Percentiles rank a stretch among this genome's conserved stretches.
phyloP scores from a whole-genome alignment of 2,888 invertebrate species.

The Ophion obscuratus region DNA sequence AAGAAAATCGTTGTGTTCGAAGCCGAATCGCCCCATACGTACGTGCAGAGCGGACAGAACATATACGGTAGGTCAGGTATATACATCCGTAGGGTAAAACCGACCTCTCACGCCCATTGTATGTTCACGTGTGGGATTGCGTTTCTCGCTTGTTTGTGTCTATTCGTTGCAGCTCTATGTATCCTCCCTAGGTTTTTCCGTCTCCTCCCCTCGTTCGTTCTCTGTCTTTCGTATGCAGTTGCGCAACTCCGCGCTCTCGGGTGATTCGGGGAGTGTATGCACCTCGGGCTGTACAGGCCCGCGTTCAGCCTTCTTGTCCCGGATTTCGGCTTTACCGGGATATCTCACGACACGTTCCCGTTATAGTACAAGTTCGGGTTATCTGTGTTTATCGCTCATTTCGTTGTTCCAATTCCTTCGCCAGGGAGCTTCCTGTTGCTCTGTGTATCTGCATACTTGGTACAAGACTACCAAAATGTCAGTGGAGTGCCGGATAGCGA shows the following conservation, averaged over 20 bases:
- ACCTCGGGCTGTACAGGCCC: background rate
- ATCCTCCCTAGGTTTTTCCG: conserved; percentile 13
- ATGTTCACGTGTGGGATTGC: conserved; percentile 65
- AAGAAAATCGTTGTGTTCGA: background rate
- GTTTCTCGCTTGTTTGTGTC: conserved; percentile 49
- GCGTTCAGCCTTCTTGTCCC: conserved; percentile 14
- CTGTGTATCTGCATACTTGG: conserved; percentile 14
- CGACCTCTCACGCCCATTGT: conserved; percentile 58
- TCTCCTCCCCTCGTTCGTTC: background rate
- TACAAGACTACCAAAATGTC: conserved; percentile 54
- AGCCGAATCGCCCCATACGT: conserved; percentile 8
- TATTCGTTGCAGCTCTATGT: conserved; percentile 42
- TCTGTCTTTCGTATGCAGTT: conserved; percentile 15
- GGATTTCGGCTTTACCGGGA: conserved; percentile 58
- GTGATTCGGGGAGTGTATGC: conserved; percentile 36
- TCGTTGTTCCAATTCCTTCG: conserved; percentile 63
- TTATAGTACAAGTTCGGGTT: conserved; percentile 70
- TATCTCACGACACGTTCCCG: conserved; percentile 67
- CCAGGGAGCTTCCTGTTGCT: conserved; percentile 30
- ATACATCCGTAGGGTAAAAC: conserved; percentile 41
- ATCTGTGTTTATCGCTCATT: conserved; percentile 76
- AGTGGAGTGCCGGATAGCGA: conserved; percentile 69
- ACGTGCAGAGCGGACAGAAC: conserved; percentile 6
- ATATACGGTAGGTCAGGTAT: conserved; percentile 10
- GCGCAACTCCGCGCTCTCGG: conserved; percentile 39